Evolutionary conservation across 2,797 vertebrate genomes (phyloP), one percentile per base, ranked within the genome.

Genomic region (Eleutherodactylus coqui): DNA sequence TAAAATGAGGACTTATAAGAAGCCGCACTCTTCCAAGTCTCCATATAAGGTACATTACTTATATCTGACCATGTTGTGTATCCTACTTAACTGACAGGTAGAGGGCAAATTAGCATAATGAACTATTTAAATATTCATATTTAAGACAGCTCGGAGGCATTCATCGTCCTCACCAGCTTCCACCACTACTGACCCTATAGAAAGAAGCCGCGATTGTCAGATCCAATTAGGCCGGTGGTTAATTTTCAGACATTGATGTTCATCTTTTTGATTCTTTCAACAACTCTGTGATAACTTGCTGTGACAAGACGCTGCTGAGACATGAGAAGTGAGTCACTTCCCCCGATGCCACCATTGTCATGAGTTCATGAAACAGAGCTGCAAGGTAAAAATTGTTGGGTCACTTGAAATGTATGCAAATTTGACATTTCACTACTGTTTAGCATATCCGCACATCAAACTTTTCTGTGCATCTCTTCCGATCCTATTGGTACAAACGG

Each of bases 351-450:
- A 94, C 94, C 95, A 95, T 96, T 96, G 96, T 96, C 96, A 96
- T 95, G 92, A 94, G 93, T 94, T 94, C 91, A 93, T 91, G 92
- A 95, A 93, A 93, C 87, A 93, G 95, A 92, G 96, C 96, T 96
- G 90, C 90, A 91, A 96, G 96, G 94, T 93, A 95, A 94, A 96
- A 92, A 94, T 93, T 94, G 92, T 92, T 93, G 94, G 96, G 95
- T 96, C 95, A 94, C 92, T 95, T 94, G 94, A 94, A 96, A 96
- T 97, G 91, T 96, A 98, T 98, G 97, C 96, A 97, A 96, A 97
- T 98, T 93, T 98, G 97, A 98, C 97, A 98, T 99, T 99, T 98
- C 93, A 92, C 92, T 92, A 91, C 94, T 95, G 89, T 96, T 98
- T 97, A 97, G 93, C 96, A 97, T 97, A 93, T 93, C 94, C 92